Conservation (phyloP, 2,797 vertebrate species). For the Fistularia commersonii region DNA sequence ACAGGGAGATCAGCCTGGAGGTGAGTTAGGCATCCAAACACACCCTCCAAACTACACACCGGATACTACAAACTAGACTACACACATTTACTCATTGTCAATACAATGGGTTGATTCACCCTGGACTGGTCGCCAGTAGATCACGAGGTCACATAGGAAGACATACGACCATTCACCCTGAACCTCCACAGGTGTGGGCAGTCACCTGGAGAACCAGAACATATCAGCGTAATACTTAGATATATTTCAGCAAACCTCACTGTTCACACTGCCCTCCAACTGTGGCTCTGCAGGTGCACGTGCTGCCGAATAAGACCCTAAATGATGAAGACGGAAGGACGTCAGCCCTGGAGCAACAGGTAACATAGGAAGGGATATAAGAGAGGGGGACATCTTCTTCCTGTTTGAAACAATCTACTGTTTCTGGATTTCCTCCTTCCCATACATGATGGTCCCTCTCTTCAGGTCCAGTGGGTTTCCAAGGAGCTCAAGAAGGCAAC, state of each 20-base stretch:
- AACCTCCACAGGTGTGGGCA: no score
- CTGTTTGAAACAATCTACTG: no score
- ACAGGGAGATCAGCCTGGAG: slow-evolving; percentile 69
- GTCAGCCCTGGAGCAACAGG: slow-evolving; percentile 86
- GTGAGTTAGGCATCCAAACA: slow-evolving; percentile 75
- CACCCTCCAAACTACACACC: slow-evolving; percentile 78
- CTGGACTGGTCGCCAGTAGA: no score
- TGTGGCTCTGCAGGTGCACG: slow-evolving; percentile 77
- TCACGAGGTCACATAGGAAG: no score
- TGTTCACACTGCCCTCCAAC: no score
- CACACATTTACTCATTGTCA: no score
- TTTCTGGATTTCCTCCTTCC: background rate
- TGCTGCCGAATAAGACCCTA: slow-evolving; percentile 81
- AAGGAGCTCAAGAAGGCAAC: slow-evolving; percentile 87
- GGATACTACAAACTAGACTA: slow-evolving; percentile 81
- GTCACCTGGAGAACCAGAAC: no score
- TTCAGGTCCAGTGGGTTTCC: slow-evolving; percentile 85
- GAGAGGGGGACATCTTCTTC: no score
- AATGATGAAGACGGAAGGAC: slow-evolving; percentile 82
- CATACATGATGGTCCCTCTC: slow-evolving; percentile 12
- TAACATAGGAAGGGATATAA: slow-evolving; percentile 30
- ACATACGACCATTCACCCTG: no score
- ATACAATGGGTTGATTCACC: no score
- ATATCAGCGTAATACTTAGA: no score
- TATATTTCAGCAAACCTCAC: no score